A percentile compares a stretch with the other conserved stretches of the same genome.
Conservation (phyloP, 2,888 invertebrate species). For the Drosophila kuntzei region DNA sequence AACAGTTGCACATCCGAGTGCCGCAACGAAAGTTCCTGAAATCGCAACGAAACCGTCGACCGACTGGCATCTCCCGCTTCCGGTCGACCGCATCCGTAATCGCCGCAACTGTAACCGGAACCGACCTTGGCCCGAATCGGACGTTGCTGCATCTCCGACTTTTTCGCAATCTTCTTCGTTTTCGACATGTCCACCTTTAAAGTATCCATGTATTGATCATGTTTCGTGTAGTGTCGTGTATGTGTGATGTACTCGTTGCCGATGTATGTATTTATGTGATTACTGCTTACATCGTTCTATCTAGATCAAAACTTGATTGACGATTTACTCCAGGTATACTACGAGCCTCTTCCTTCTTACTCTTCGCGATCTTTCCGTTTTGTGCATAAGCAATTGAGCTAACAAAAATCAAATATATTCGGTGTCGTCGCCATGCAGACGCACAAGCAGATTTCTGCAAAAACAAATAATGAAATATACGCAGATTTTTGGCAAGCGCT, state of each 20-base stretch:
- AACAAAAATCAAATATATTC: no score
- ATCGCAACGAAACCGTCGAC: conserved; percentile 37
- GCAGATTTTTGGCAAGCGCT: no score
- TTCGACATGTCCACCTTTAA: conserved; percentile 9
- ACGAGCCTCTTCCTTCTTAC: no score
- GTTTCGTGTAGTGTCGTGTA: conserved; percentile 1
- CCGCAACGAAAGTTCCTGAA: conserved; percentile 37
- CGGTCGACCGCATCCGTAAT: not conserved
- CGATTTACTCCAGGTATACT: not conserved
- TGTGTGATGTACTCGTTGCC: not conserved
- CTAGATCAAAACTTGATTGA: not conserved
- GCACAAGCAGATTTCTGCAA: no score
- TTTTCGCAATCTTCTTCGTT: not conserved
- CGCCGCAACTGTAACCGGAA: not conserved
- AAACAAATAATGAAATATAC: no score
- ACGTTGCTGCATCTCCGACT: not conserved
- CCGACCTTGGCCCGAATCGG: not conserved
- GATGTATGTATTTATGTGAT: not conserved
- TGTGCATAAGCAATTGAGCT: no score
- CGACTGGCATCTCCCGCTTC: conserved; percentile 7
- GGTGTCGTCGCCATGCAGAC: no score
- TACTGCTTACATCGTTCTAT: not conserved
- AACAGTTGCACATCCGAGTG: conserved; percentile 52
- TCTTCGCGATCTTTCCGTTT: no score
- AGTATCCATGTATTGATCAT: not conserved